Evolutionary conservation across 2,113 vertebrate species (phyloP), one percentile per base, ranked within the genome.

Genomic region (Rhynchomys soricoides): DNA sequence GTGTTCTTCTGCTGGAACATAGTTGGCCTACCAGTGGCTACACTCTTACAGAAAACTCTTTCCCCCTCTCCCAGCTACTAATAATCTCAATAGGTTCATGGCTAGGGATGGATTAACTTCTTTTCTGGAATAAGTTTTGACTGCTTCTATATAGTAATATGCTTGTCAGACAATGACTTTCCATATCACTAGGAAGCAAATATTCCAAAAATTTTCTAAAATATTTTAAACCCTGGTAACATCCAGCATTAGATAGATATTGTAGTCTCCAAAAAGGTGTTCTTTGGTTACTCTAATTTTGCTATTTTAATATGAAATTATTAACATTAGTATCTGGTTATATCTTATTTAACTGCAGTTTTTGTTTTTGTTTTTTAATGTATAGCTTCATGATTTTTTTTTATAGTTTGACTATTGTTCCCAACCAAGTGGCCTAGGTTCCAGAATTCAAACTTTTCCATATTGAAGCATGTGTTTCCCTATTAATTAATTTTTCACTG

Each of bases 341-440:
- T 75, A 40, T 66, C 48, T 94, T 93, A 1, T 22, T 40, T 48
- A 11, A 17, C 26, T 22, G 37, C 34, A 37, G 64, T 55, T 77
- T 75, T 83, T 90, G n/a, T n/a, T n/a, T n/a, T n/a, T n/a, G n/a
- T n/a, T 91, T 88, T 90, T 82, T 77, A 93, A 73, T n/a, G 24
- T 4, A 7, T 78, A 55, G 7, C 1, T 48, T 16, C 37, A 45
- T 95, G 34, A 10, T 19, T 78, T 89, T 68, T 66, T 75, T 29
- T 85, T 45, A 55, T 50, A 57, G 45, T 59, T 31, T 68, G 12
- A 34, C 45, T 48, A 70, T 34, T 81, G 4, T 57, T 82, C 62
- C 50, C 7, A 88, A 64, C 21, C 78, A 95, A 88, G 66, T 15
- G 85, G 26, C 11, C 13, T 37, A 71, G 43, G 15, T 87, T 88